Base-by-base conservation (phyloP, 2,113 vertebrate species). In the Myiozetetes cayanensis region DNA sequence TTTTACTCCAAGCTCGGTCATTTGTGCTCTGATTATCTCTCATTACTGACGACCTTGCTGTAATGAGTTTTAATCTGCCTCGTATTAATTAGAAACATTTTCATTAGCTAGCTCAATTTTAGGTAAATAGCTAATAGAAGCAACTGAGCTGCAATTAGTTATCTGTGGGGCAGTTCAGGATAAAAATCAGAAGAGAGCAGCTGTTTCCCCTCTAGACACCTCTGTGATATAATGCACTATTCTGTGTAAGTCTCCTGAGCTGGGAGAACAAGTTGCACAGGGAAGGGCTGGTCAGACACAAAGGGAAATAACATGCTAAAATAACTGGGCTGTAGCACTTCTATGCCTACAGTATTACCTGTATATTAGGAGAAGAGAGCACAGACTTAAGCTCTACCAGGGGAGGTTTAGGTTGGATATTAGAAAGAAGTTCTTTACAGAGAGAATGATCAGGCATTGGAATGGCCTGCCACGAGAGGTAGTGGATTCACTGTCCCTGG, bases 21-120 rank as follows among this genome's bases (percentile, higher is more conserved):
- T 97, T 96, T 97, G 95, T 94, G 96, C 96, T 97, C 96, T 96
- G 97, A 98, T 97, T 96, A 97, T 95, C 97, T 95, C 96, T 97
- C 97, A 98, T 98, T 98, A 98, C 96, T 93, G 96, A 97, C 88
- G 96, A 98, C 97, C 97, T 97, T 97, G 96, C 96, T 97, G 89
- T 97, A 97, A 98, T 97, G 96, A 97, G 96, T 97, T 97, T 98
- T 98, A 97, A 98, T 97, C 95, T 97, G 96, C 95, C 94, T 97
- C 47, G 3, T 97, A 97, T 97, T 98, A 98, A 98, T 98, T 98
- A 97, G 97, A 98, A 98, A 94, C 95, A 98, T 96, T 97, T 97
- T 98, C 96, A 97, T 96, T 97, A 97, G 96, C 96, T 92, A 96
- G 89, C 81, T 95, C 96, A 95, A 94, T 96, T 97, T 97, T 89